Percentiles rank a stretch among this genome's conserved stretches.
Conservation (phyloP, 2,113 vertebrate species). For the Archocentrus centrarchus region DNA sequence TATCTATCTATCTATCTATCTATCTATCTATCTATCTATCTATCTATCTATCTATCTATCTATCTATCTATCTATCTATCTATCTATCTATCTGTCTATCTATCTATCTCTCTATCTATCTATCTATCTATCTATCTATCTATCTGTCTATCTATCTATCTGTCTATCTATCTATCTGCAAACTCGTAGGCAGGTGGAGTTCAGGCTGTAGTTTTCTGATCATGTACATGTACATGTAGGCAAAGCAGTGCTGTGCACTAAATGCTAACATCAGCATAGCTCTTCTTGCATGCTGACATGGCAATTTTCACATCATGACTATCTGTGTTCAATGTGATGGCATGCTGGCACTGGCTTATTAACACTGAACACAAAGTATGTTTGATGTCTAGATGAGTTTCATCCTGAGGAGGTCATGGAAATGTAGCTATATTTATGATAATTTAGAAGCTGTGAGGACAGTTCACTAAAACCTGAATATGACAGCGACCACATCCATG, state of each 20-base stretch:
- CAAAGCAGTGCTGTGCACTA: neutral
- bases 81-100: too few relatives aligned
- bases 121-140: too few relatives aligned
- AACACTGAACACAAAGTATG: neutral
- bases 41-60: too few relatives aligned
- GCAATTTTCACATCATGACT: neutral
- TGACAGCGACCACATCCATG: accelerated
- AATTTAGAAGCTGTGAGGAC: neutral
- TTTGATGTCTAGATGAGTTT: accelerated
- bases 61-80: too few relatives aligned
- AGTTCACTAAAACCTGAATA: neutral
- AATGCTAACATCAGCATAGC: neutral
- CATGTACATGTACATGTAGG: neutral
- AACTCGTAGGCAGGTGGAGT: neutral
- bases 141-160: too few relatives aligned
- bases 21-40: neutral
- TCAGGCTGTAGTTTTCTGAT: accelerated
- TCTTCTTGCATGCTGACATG: neutral
- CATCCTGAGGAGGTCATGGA: neutral
- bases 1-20: too few relatives aligned
- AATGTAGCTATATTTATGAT: accelerated
- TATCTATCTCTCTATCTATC: too few relatives aligned
- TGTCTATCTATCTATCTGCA: neutral
- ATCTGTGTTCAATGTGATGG: neutral
- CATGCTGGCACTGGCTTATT: neutral